Conservation (phyloP, 2,888 invertebrate species). For the Microchrysa polita region DNA sequence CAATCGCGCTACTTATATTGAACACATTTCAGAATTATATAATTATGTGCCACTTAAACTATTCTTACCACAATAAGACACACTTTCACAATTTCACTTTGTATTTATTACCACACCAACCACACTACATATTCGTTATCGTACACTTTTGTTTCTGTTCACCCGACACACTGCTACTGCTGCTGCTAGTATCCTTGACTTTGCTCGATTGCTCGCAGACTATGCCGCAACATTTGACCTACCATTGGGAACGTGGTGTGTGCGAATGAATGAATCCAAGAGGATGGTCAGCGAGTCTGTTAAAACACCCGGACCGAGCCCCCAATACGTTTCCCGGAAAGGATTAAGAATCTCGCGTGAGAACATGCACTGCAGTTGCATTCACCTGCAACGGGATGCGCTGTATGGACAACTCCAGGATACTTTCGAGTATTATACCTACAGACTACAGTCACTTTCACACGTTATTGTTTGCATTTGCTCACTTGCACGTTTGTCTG, state of each 20-base stretch:
- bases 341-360: background rate
- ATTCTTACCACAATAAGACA: background rate
- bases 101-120: background rate
- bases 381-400: background rate
- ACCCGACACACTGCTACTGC: background rate
- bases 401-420: too few relatives aligned
- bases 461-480: slow-evolving; percentile 23
- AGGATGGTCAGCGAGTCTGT: too few relatives aligned
- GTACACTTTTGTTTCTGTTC: too few relatives aligned
- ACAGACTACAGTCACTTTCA: background rate
- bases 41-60: background rate
- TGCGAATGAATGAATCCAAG: slow-evolving; percentile 5
- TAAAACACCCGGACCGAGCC: too few relatives aligned
- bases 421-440: too few relatives aligned
- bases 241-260: background rate
- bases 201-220: background rate
- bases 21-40: background rate
- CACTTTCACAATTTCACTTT: background rate
- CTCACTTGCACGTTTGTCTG: slow-evolving; percentile 23
- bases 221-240: slow-evolving; percentile 20
- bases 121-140: too few relatives aligned
- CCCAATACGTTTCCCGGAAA: background rate
- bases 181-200: slow-evolving; percentile 17
- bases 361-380: slow-evolving; percentile 13
- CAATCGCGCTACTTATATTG: too few relatives aligned